Conservation (phyloP, 2,797 vertebrate species). For the Bovichtus diacanthus region DNA sequence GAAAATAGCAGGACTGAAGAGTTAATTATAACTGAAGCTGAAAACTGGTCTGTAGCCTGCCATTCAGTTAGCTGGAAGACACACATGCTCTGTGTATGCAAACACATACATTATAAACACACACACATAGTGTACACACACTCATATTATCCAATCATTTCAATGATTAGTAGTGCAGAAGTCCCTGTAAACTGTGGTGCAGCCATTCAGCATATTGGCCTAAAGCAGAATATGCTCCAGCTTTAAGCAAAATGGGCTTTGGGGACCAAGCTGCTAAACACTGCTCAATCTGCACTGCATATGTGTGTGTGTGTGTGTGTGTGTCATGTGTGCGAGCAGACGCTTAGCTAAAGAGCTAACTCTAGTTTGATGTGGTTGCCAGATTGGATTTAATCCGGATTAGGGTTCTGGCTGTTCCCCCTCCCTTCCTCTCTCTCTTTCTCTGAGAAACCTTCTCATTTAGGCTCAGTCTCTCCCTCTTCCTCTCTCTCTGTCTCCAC, state of each 20-base stretch:
- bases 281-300: constrained; percentile 71
- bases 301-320: constrained; percentile 54
- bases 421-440: constrained; percentile 41
- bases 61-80: constrained; percentile 15
- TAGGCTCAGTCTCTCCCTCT: constrained; percentile 40
- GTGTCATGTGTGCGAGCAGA: constrained; percentile 78
- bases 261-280: constrained; percentile 93
- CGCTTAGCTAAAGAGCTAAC: constrained; percentile 91
- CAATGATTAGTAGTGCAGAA: constrained; percentile 77
- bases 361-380: constrained; percentile 91
- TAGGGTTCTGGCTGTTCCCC: constrained; percentile 76
- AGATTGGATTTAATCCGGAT: constrained; percentile 97
- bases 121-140: constrained; percentile 26
- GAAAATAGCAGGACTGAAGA: neutral
- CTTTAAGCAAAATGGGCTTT: constrained; percentile 89
- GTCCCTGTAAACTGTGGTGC: constrained; percentile 73
- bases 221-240: constrained; percentile 86
- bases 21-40: neutral
- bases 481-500: constrained; percentile 42
- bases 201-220: constrained; percentile 86
- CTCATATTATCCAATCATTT: constrained; percentile 74
- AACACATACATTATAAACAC: constrained; percentile 31
- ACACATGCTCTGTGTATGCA: constrained; percentile 23
- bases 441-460: constrained; percentile 60
- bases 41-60: neutral